A percentile compares a stretch with the other conserved stretches of the same genome.
Evolutionary conservation across 2,888 invertebrate species (phyloP).

Genomic region (Linnaemya vulpina): DNA sequence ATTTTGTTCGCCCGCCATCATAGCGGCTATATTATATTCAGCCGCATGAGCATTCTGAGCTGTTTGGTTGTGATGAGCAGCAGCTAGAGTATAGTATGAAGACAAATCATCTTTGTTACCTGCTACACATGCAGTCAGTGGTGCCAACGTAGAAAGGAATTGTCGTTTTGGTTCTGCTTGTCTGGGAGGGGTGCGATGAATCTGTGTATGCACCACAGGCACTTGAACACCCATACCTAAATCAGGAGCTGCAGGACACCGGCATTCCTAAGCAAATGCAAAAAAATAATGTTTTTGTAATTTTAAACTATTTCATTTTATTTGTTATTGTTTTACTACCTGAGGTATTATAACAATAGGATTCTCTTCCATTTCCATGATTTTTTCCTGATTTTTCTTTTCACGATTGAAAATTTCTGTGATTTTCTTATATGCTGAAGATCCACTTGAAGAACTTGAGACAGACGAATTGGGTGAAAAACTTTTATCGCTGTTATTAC

Average conservation of each 20-base stretch:
- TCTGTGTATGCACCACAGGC: constrained; percentile 83
- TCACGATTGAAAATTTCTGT: constrained; percentile 83
- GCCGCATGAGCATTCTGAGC: constrained; percentile 85
- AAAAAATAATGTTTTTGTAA: background rate
- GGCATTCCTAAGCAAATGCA: constrained; percentile 79
- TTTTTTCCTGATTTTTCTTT: constrained; percentile 82
- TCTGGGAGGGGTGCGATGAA: constrained; percentile 83
- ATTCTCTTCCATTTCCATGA: constrained; percentile 83
- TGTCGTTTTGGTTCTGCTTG: constrained; percentile 88
- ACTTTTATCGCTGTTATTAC: constrained; percentile 84
- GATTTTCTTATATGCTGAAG: constrained; percentile 86
- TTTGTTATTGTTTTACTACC: constrained; percentile 72
- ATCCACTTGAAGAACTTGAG: constrained; percentile 85
- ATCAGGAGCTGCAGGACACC: constrained; percentile 84
- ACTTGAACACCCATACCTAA: constrained; percentile 84
- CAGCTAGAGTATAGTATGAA: constrained; percentile 86
- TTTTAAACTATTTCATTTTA: background rate
- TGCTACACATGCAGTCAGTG: constrained; percentile 90
- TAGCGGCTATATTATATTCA: constrained; percentile 86
- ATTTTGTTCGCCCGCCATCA: constrained; percentile 77
- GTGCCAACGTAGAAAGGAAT: constrained; percentile 90
- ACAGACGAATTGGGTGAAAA: constrained; percentile 86
- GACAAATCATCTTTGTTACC: constrained; percentile 85
- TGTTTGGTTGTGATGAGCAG: constrained; percentile 82
- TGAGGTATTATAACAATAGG: constrained; percentile 83